phyloP scores from a whole-genome alignment of 1,140 invertebrate species.

The Maniola jurtina region DNA sequence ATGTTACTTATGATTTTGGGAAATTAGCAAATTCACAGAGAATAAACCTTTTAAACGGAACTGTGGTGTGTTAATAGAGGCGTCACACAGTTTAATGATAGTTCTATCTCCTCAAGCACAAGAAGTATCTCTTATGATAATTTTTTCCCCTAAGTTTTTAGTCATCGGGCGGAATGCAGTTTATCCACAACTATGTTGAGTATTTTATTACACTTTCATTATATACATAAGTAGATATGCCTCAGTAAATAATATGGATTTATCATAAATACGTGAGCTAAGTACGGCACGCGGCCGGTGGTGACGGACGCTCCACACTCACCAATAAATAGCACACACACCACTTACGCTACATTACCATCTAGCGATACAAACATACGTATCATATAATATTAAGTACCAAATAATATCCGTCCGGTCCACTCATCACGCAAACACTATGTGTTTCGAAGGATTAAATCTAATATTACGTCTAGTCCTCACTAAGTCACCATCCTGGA shows the following conservation, averaged over 20 bases:
- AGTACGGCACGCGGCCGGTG: constrained; percentile 50
- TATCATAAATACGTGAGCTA: constrained; percentile 58
- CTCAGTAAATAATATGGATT: constrained; percentile 69
- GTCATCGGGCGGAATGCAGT: constrained; percentile 77
- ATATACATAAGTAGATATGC: constrained; percentile 76
- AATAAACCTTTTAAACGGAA: constrained; percentile 6
- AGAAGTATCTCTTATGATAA: constrained; percentile 55
- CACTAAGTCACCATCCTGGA: constrained; percentile 57
- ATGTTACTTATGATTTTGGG: constrained; percentile 72
- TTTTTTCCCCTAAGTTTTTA: constrained; percentile 70
- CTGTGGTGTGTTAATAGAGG: constrained; percentile 1
- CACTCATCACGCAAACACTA: constrained; percentile 55
- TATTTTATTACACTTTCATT: constrained; percentile 69
- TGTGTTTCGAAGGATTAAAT: constrained; percentile 52
- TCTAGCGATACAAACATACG: constrained; percentile 66
- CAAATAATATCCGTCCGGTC: constrained; percentile 50
- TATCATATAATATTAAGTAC: constrained; percentile 68
- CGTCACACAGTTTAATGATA: constrained; percentile 25
- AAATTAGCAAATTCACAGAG: constrained; percentile 46
- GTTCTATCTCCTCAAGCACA: constrained; percentile 49
- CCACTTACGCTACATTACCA: constrained; percentile 49
- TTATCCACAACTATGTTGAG: constrained; percentile 77
- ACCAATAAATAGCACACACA: constrained; percentile 58
- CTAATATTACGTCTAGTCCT: constrained; percentile 48
- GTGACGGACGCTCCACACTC: constrained; percentile 54